These are phyloP conservation scores for Lophotriccus pileatus DNA, from an alignment of 2,797 vertebrate genomes.

Conservation along the genomic window DNA sequence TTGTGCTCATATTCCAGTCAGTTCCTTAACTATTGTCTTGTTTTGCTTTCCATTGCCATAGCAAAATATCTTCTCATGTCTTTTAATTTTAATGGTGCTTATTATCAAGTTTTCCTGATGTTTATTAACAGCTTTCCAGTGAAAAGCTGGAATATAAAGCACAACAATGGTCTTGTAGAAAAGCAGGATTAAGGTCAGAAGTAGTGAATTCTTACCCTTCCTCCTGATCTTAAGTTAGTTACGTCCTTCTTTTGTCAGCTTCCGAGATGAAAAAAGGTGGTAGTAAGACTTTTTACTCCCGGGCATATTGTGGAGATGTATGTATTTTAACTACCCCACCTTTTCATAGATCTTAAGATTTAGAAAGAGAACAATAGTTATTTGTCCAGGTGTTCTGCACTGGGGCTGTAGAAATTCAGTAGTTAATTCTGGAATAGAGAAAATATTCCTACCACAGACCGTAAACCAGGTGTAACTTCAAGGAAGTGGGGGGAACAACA, in stretches of 20 bases:
- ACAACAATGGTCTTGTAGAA: background rate
- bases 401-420: background rate
- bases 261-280: background rate
- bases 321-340: background rate
- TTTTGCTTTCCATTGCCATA: background rate
- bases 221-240: background rate
- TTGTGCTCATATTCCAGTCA: background rate
- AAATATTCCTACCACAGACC: background rate
- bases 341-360: background rate
- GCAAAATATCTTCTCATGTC: background rate
- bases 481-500: background rate
- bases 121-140: background rate
- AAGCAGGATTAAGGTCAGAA: background rate
- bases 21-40: background rate
- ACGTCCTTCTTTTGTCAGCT: background rate
- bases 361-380: background rate
- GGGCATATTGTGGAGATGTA: background rate
- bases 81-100: background rate
- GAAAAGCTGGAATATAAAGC: background rate
- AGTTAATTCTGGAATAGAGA: background rate
- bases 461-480: constrained; percentile 13
- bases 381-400: background rate
- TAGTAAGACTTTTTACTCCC: background rate
- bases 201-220: background rate
- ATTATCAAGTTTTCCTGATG: background rate